phyloP scores from a whole-genome alignment of 2,888 invertebrate species.

The Cantharis rufa region DNA sequence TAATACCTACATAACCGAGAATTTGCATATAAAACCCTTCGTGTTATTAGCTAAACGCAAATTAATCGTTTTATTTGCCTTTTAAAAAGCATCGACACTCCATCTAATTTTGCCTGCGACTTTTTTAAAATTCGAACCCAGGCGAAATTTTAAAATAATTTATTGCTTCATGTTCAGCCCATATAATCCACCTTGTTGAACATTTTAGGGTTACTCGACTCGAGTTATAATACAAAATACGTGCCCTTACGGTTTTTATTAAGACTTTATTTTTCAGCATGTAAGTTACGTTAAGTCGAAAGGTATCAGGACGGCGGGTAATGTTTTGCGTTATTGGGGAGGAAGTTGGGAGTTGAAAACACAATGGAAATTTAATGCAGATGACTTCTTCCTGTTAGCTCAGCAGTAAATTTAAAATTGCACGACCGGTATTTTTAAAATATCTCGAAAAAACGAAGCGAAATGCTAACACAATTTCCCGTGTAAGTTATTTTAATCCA shows the following conservation, averaged over 20 bases:
- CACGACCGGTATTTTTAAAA: not conserved
- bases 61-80: not conserved
- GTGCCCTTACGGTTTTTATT: conserved; percentile 4
- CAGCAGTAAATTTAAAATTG: not conserved
- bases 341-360: not conserved
- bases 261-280: conserved; percentile 6
- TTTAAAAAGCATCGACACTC: not conserved
- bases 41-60: not conserved
- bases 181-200: conserved; percentile 5
- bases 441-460: not conserved
- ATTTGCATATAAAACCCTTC: not conserved
- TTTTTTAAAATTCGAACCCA: not conserved
- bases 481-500: not conserved
- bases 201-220: not conserved
- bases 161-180: not conserved
- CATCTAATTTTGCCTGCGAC: not conserved
- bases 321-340: not conserved
- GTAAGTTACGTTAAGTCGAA: not conserved
- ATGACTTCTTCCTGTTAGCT: not conserved
- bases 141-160: conserved; percentile 2
- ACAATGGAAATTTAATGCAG: not conserved
- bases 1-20: not conserved
- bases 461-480: not conserved
- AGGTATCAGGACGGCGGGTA: not conserved
- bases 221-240: conserved; percentile 9